phyloP scores from a whole-genome alignment of 2,113 vertebrate species.

The Rhombomys opimus region DNA sequence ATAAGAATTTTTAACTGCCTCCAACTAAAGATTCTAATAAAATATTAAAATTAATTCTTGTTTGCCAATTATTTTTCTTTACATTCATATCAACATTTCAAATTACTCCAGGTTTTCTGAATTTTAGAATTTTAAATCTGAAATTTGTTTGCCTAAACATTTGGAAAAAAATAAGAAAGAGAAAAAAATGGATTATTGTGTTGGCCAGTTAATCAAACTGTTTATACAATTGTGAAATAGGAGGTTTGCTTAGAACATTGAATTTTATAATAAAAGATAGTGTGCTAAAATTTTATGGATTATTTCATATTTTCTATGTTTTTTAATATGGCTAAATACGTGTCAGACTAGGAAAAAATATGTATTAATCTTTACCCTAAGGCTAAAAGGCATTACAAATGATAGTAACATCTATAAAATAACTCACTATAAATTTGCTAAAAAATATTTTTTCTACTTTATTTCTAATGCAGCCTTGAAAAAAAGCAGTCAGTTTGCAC shows the following conservation, averaged over 20 bases:
- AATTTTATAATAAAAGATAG: constrained; percentile 25
- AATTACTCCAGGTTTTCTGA: constrained; percentile 1
- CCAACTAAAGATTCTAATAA: constrained; percentile 38
- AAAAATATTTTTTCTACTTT: not conserved
- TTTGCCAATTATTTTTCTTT: not conserved
- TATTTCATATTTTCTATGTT: constrained; percentile 10
- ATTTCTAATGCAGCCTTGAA: constrained; percentile 54
- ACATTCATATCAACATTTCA: constrained; percentile 3
- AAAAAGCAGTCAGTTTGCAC: constrained; percentile 45
- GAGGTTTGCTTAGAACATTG: constrained; percentile 12
- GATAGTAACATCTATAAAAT: constrained; percentile 5
- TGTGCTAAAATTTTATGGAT: not conserved
- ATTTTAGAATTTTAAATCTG: constrained; percentile 13
- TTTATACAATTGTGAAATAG: not conserved
- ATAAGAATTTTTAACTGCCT: not conserved
- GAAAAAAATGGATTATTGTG: not conserved
- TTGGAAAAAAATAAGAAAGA: not conserved
- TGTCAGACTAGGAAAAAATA: constrained; percentile 21
- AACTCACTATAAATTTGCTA: constrained; percentile 10
- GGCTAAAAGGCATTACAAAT: not conserved
- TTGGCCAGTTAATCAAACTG: not conserved
- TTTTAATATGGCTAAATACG: not conserved
- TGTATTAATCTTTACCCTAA: constrained; percentile 29
- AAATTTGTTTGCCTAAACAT: constrained; percentile 22
- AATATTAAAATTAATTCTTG: constrained; percentile 7